Base-by-base conservation (phyloP, 1,140 invertebrate species). In the Neotoxoptera formosana region DNA sequence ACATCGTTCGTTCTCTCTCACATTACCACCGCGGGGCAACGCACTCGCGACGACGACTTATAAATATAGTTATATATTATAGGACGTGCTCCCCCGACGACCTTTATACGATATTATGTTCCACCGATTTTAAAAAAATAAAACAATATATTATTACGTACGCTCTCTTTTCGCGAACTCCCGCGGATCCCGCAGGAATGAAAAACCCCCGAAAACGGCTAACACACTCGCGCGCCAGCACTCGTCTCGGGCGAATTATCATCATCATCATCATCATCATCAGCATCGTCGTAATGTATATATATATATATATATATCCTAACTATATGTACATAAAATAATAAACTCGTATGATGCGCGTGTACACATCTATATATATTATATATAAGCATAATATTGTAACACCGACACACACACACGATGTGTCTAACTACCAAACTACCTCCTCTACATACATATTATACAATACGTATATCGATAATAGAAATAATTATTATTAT, bases 391-490 rank as follows among this genome's bases (percentile, higher is more conserved):
- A 87, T 34, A 48, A 76, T 41, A 47, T 87, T 36, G 23, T 23
- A 89, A 89, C 21, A n/a, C n/a, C n/a, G 25, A 11, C 53, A 48
- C 7, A 48, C 47, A 47, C 30, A 48, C 30, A 34, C 17, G 51
- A 51, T 30, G 34, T 17, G 30, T 53, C 34, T 89, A 86, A 89
- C n/a, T 36, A 89, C 21, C 36, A 56, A 53, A 21, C 17, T 36
- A 48, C 4, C 41, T n/a, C 45, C 84, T 30, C 84, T 86, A 47
- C 41, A 89, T 41, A 89, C 34, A 36, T 48, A 51, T 48, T 48
- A 53, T 41, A 36, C 17, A 53, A 34, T 89, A 89, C 34, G 88
- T 53, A 89, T n/a, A 89, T n/a, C 51, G 51, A 89, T 56, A 89
- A 89, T 51, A 88, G 21, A 34, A 88, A 17, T 86, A 47, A 41